Base-by-base conservation (phyloP, 1,140 invertebrate species). In the Euura saliciscinereae region DNA sequence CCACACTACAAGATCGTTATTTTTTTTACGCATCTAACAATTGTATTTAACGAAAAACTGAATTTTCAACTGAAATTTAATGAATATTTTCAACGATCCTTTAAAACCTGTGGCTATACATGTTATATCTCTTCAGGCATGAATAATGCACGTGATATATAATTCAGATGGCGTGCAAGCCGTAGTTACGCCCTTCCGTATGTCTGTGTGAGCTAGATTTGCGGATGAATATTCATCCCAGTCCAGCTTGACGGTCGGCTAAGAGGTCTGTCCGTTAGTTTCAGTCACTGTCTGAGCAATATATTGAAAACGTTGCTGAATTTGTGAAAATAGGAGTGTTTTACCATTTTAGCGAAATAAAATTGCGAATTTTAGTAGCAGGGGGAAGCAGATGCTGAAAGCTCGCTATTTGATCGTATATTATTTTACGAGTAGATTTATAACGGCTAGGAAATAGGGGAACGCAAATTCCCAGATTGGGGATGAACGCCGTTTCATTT, bases 91-190 rank as follows among this genome's bases (percentile, higher is more conserved):
- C 28, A 28, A 28, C 28, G 28, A 28, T 28, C 28, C 28, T 28
- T 28, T 67, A 1, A 10, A 67, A 67, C 8, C 11, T 67, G 66
- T 28, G 10, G 11, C 66, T n/a, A 11, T 67, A 8, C 28, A n/a
- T 28, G 66, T 13, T 67, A 67, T 67, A 67, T 67, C 42, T 67
- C 66, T 42, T 11, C 43, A 59, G 51, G 66, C 42, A 67, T 67
- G 66, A 67, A 67, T 67, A 67, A 67, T 67, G 66, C 66, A 67
- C 43, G 43, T 28, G 66, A 42, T 67, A 67, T 67, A 67, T 67
- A 67, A 67, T 67, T 67, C 66, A 67, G 66, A 44, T n/a, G 43
- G 8, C 66, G 66, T 67, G 66, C 43, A 44, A 10, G 43, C 66
- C 43, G 13, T 11, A 28, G 13, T n/a, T 59, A 8, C 51, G 51